Conservation (phyloP, 1,140 invertebrate genomes). For the Conus betulinus region DNA sequence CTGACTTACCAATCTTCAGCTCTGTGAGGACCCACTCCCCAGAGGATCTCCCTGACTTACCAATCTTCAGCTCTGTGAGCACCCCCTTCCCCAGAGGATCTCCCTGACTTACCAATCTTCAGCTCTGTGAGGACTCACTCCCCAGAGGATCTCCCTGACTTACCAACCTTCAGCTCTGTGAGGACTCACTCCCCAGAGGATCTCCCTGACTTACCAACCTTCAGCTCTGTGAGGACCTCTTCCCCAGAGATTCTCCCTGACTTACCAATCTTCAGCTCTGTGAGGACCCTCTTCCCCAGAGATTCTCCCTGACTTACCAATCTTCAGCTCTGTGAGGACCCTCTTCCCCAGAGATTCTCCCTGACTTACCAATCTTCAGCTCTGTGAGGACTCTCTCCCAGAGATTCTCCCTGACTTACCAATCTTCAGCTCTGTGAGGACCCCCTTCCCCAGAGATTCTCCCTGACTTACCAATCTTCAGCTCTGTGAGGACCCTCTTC, state of each 20-base stretch:
- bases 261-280: constrained; percentile 62
- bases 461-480: constrained; percentile 55
- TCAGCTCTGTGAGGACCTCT: constrained; percentile 60
- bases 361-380: constrained; percentile 57
- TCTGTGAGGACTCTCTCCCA: constrained; percentile 61
- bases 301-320: constrained; percentile 47
- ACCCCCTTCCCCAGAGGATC: constrained; percentile 60
- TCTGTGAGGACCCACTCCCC: constrained; percentile 60
- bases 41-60: constrained; percentile 47
- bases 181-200: no score
- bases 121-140: constrained; percentile 62
- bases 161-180: constrained; percentile 62
- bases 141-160: no score
- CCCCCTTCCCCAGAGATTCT: constrained; percentile 56
- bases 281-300: constrained; percentile 57
- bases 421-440: constrained; percentile 61
- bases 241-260: constrained; percentile 50
- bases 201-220: constrained; percentile 51
- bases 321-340: constrained; percentile 61
- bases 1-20: constrained; percentile 57
- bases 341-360: constrained; percentile 55
- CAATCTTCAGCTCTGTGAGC: constrained; percentile 60
- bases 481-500: constrained; percentile 57
- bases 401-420: constrained; percentile 47
- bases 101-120: constrained; percentile 52